Evolutionary conservation across 2,113 vertebrate species (phyloP).

Genomic region (Tragelaphus scriptus): DNA sequence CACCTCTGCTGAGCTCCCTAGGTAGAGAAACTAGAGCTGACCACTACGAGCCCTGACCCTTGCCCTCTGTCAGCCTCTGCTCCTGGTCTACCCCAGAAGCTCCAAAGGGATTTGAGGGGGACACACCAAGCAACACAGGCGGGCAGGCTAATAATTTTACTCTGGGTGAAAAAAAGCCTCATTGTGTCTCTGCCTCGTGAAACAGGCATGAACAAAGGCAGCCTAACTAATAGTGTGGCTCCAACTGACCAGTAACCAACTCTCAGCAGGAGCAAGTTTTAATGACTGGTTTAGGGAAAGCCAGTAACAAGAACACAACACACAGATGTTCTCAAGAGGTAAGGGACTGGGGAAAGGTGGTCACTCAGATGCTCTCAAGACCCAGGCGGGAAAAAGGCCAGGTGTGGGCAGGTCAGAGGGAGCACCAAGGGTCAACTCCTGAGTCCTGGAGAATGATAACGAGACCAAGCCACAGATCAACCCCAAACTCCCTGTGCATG

Average conservation of each 20-base stretch:
- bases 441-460: too few relatives aligned
- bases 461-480: background rate
- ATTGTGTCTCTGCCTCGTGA: accelerated
- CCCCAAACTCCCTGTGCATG: background rate
- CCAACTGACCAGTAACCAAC: accelerated
- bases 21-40: too few relatives aligned
- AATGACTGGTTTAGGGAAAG: background rate
- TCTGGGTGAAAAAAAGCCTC: background rate
- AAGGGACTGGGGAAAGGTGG: background rate
- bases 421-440: accelerated
- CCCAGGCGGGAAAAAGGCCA: accelerated
- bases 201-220: background rate
- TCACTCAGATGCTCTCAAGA: background rate
- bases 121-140: accelerated
- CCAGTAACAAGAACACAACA: background rate
- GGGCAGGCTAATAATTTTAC: accelerated
- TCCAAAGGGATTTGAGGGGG: accelerated
- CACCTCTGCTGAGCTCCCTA: background rate
- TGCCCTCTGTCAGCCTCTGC: background rate
- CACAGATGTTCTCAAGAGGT: too few relatives aligned
- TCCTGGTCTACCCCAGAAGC: background rate
- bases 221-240: accelerated
- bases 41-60: background rate
- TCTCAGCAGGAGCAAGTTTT: background rate
- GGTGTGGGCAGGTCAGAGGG: background rate